phyloP scores from a whole-genome alignment of 2,888 invertebrate species.

The Dioctria linearis region DNA sequence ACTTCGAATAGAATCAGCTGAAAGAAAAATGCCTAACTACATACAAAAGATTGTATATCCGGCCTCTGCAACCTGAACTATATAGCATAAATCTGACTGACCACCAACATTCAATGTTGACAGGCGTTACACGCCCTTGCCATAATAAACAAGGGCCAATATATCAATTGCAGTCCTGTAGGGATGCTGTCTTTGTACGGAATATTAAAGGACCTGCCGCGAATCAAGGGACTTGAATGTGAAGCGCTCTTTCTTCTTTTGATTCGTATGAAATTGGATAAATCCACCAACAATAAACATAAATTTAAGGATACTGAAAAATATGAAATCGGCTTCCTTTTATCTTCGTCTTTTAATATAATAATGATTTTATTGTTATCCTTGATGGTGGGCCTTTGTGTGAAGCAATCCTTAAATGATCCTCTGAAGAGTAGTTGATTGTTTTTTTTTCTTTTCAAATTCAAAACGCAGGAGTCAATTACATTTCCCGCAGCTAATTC shows the following conservation, averaged over 20 bases:
- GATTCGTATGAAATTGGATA: conserved; percentile 57
- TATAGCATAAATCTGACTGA: conserved; percentile 59
- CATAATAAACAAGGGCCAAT: conserved; percentile 68
- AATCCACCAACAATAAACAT: conserved; percentile 52
- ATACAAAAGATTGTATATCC: not conserved
- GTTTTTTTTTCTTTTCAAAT: not conserved
- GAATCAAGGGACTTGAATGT: not conserved
- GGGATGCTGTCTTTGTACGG: conserved; percentile 6
- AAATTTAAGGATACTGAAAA: conserved; percentile 28
- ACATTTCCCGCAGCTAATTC: not conserved
- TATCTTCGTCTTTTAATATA: conserved; percentile 52
- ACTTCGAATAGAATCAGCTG: conserved; percentile 56
- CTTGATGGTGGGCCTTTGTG: conserved; percentile 56
- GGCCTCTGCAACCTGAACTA: not conserved
- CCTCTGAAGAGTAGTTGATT: conserved; percentile 16
- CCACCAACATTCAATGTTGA: conserved; percentile 72
- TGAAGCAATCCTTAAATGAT: conserved; percentile 4
- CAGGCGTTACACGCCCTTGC: conserved; percentile 71
- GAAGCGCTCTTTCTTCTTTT: conserved; percentile 50
- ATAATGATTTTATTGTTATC: conserved; percentile 56
- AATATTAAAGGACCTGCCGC: conserved; percentile 1
- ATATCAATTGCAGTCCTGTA: conserved; percentile 60
- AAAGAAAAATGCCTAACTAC: conserved; percentile 54
- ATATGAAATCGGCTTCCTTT: conserved; percentile 53
- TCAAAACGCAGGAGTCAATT: conserved; percentile 25